Evolutionary conservation across 1,140 invertebrate genomes (phyloP).

Genomic region (Macrobrachium rosenbergii): DNA sequence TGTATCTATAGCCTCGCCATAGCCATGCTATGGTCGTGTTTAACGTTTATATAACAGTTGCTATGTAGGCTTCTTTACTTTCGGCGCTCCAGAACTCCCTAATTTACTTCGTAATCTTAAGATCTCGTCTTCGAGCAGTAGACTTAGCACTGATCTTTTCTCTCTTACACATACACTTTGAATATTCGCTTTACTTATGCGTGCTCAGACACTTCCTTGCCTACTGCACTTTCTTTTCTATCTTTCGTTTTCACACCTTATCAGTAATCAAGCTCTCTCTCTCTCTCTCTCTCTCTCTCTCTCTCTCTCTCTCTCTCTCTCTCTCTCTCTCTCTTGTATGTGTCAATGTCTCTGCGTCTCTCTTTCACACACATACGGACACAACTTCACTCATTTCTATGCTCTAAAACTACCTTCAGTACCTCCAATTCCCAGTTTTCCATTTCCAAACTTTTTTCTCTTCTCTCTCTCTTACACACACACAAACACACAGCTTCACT

Average conservation of each 20-base stretch:
- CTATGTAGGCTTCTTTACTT: too few relatives aligned
- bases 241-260: neutral
- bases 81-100: too few relatives aligned
- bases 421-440: neutral
- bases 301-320: conserved; percentile 21
- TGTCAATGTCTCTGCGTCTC: too few relatives aligned
- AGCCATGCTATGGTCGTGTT: too few relatives aligned
- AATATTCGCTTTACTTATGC: neutral
- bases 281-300: neutral
- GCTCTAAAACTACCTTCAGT: neutral
- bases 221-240: neutral
- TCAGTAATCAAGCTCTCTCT: neutral
- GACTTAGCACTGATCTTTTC: neutral
- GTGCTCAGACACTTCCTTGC: neutral
- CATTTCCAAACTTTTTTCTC: neutral
- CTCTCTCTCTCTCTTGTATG: neutral
- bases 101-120: too few relatives aligned
- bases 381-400: neutral
- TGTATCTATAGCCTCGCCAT: neutral
- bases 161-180: neutral
- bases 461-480: neutral
- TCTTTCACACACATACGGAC: too few relatives aligned
- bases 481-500: neutral
- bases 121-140: too few relatives aligned
- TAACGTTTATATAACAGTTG: too few relatives aligned